Conservation (phyloP, 2,797 vertebrate species). For the Lutjanus argentimaculatus region DNA sequence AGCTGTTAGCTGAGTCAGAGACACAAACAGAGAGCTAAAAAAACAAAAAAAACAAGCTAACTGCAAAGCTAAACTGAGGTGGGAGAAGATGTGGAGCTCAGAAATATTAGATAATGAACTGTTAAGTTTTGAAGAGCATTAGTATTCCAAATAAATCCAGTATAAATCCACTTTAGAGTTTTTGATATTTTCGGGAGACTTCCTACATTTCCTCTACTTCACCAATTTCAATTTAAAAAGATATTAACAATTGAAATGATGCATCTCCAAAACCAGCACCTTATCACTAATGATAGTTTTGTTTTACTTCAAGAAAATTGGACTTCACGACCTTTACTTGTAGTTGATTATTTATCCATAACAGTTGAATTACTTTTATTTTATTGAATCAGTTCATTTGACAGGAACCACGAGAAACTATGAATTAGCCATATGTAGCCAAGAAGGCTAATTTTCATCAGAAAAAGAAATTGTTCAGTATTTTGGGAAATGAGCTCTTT, state of each 20-base stretch:
- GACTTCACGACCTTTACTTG: neutral
- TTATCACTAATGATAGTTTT: neutral
- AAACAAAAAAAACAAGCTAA: neutral
- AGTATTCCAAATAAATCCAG: too few relatives aligned
- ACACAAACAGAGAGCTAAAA: slow-evolving; percentile 21
- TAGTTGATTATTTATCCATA: too few relatives aligned
- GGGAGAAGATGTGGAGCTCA: neutral
- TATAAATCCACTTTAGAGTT: too few relatives aligned
- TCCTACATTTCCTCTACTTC: too few relatives aligned
- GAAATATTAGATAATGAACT: too few relatives aligned
- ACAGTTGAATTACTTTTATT: neutral
- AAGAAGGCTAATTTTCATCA: neutral
- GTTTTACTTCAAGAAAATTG: too few relatives aligned
- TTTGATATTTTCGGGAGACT: too few relatives aligned
- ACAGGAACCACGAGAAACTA: neutral
- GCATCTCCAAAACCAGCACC: too few relatives aligned
- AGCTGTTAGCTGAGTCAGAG: slow-evolving; percentile 36
- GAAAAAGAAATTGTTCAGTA: neutral
- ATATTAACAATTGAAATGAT: too few relatives aligned
- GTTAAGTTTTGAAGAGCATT: too few relatives aligned
- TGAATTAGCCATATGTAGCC: neutral
- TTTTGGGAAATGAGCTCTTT: neutral
- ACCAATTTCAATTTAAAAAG: too few relatives aligned
- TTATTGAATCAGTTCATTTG: neutral
- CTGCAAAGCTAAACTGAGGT: neutral